These are phyloP conservation scores for Rhadinocentrus ornatus DNA, from an alignment of 2,797 vertebrate genomes.

Conservation along the genomic window DNA sequence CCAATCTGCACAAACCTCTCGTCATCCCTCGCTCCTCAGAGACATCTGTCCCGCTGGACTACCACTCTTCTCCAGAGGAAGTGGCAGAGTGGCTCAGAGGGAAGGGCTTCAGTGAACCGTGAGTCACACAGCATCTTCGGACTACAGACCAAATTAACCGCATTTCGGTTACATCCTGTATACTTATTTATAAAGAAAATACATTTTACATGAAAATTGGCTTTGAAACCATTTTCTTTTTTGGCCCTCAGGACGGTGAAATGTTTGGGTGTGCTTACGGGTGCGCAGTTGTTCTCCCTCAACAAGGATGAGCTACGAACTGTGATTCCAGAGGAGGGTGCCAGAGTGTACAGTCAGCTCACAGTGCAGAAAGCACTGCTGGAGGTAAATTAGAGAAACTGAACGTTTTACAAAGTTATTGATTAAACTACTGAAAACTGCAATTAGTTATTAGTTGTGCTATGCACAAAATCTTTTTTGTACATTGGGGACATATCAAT, in stretches of 20 bases:
- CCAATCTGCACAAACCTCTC: constrained; percentile 72
- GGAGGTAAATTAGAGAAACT: constrained; percentile 75
- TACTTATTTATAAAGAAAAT: not conserved
- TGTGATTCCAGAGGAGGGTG: constrained; percentile 87
- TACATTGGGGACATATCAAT: not conserved
- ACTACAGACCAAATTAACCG: too few relatives aligned
- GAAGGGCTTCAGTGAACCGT: constrained; percentile 89
- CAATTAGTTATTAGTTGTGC: too few relatives aligned
- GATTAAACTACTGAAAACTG: not conserved
- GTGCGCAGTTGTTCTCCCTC: constrained; percentile 88
- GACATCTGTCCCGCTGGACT: constrained; percentile 77
- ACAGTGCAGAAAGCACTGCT: constrained; percentile 87
- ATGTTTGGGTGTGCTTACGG: constrained; percentile 85
- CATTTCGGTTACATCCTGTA: not conserved
- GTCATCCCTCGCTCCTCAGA: constrained; percentile 80
- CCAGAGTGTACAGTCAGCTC: constrained; percentile 90
- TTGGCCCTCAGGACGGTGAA: constrained; percentile 80
- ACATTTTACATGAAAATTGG: not conserved
- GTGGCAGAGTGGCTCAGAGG: constrained; percentile 87
- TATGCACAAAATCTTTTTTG: too few relatives aligned
- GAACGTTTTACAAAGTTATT: not conserved
- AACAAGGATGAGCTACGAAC: constrained; percentile 85
- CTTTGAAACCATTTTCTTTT: constrained; percentile 1
- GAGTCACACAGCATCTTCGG: constrained; percentile 62
- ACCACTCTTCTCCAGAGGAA: constrained; percentile 80